Percentiles rank a stretch among this genome's conserved stretches.
phyloP scores from a whole-genome alignment of 1,140 invertebrate genomes.

The Metopolophium dirhodum region DNA sequence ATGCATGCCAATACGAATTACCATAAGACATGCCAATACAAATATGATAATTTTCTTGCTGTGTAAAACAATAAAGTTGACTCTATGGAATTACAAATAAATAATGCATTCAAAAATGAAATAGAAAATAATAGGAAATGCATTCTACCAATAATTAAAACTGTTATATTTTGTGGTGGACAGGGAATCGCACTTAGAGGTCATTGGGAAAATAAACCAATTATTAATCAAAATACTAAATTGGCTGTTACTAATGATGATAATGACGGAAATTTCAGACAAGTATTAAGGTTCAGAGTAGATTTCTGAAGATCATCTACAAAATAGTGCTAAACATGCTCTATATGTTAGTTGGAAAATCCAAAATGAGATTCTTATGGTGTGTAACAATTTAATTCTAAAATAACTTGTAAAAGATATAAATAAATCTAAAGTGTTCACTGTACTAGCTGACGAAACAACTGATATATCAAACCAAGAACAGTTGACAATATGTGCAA shows the following conservation, averaged over 20 bases:
- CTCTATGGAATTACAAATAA: conserved; percentile 10
- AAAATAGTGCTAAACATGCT: conserved; percentile 58
- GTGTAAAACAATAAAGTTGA: neutral
- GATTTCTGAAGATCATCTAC: conserved; percentile 59
- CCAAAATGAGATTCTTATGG: conserved; percentile 58
- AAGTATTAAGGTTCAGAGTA: conserved; percentile 59
- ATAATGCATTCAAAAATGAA: neutral
- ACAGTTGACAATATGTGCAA: conserved; percentile 58
- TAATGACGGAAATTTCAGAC: conserved; percentile 60
- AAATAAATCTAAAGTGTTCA: conserved; percentile 54
- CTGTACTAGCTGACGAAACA: conserved; percentile 58
- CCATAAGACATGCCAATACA: neutral
- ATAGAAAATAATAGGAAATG: neutral
- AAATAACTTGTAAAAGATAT: conserved; percentile 54
- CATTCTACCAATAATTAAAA: conserved; percentile 57
- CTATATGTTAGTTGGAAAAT: conserved; percentile 56
- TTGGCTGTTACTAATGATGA: neutral
- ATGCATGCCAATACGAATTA: neutral
- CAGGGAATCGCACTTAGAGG: conserved; percentile 58
- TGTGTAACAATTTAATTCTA: conserved; percentile 57
- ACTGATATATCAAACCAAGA: conserved; percentile 58
- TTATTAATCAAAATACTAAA: conserved; percentile 55
- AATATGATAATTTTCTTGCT: conserved; percentile 1
- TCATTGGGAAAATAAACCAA: conserved; percentile 54
- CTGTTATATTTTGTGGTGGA: conserved; percentile 58